Evolutionary conservation across 2,888 invertebrate genomes (phyloP), one percentile per base, ranked within the genome.

Genomic region (Conchocele bisecta): DNA sequence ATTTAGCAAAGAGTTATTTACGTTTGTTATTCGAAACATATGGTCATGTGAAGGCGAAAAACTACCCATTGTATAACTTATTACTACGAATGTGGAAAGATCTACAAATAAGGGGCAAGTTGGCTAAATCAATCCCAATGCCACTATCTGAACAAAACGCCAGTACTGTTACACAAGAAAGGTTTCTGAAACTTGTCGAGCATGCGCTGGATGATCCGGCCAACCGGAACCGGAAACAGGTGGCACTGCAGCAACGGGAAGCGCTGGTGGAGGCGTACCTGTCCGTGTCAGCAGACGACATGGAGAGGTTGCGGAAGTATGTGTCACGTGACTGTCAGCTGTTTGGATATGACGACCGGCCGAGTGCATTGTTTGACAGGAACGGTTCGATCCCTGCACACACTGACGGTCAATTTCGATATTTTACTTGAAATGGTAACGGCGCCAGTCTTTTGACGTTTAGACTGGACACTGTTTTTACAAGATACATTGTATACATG

Each of bases 271-370:
- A 83, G 29, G 85, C 86, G 1, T 85, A 74, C 50, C 64, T 72
- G 3, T 41, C 51, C 1, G 59, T 86, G 1, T 56, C 81, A 6
- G 28, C 51, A 15, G 57, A 61, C 2, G 75, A 83, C 26, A 57
- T 84, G 53, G 63, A 75, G 24, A 69, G 64, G 51, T 61, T 84
- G 1, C 24, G 70, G 29, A 54, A 77, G 15, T 67, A 79, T 37
- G 79, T 83, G 17, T 29, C 33, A 2, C 67, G 72, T 31, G 86
- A 86, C 57, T 84, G 83, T 42, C 41, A 69, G 15, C 29, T 86
- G n/a, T 86, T 86, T 65, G 77, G 77, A n/a, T 86, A 86, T 60
- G 79, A 82, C 26, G 51, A 67, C 7, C 35, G 59, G 13, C 80
- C 80, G 0, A n/a, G 22, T 9, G 35, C 41, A 33, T 33, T 79